Evolutionary conservation across 2,888 invertebrate genomes (phyloP).

Genomic region (Buathra laborator): DNA sequence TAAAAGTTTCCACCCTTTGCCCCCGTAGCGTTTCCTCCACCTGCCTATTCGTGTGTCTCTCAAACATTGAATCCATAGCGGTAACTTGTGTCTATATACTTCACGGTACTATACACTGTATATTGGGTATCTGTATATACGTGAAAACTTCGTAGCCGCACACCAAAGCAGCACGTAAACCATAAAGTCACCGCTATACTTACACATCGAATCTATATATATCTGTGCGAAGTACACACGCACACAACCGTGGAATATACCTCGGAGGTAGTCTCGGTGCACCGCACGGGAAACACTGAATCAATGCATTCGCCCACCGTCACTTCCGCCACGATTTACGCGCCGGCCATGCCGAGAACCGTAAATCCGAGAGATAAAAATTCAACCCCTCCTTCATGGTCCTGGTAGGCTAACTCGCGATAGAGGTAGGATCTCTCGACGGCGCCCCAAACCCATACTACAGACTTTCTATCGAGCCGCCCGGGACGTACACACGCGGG

Average conservation of each 20-base stretch:
- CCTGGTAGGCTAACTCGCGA: slow-evolving; percentile 1
- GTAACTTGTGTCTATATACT: slow-evolving; percentile 1
- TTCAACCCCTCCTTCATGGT: slow-evolving; percentile 47
- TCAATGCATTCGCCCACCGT: slow-evolving; percentile 70
- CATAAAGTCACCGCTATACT: slow-evolving; percentile 22
- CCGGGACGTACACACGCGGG: slow-evolving; percentile 40
- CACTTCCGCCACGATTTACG: slow-evolving; percentile 70
- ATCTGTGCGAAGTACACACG: background rate
- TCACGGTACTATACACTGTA: background rate
- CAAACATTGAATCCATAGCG: background rate
- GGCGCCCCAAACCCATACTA: background rate
- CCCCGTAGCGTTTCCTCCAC: slow-evolving; percentile 13
- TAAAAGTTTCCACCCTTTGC: slow-evolving; percentile 60
- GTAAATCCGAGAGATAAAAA: slow-evolving; percentile 70
- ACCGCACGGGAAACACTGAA: slow-evolving; percentile 69
- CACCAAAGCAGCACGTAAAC: background rate
- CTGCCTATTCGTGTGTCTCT: slow-evolving; percentile 26
- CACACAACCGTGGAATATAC: background rate
- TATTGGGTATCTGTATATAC: background rate
- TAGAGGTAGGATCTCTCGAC: slow-evolving; percentile 26
- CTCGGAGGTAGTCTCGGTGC: slow-evolving; percentile 41
- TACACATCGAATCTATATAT: background rate
- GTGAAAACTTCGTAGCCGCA: slow-evolving; percentile 20
- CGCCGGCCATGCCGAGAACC: slow-evolving; percentile 66
- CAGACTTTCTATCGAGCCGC: slow-evolving; percentile 26